A percentile compares a stretch with the other conserved stretches of the same genome.
Conservation (phyloP, 2,113 vertebrate genomes). For the Hystrix brachyura region DNA sequence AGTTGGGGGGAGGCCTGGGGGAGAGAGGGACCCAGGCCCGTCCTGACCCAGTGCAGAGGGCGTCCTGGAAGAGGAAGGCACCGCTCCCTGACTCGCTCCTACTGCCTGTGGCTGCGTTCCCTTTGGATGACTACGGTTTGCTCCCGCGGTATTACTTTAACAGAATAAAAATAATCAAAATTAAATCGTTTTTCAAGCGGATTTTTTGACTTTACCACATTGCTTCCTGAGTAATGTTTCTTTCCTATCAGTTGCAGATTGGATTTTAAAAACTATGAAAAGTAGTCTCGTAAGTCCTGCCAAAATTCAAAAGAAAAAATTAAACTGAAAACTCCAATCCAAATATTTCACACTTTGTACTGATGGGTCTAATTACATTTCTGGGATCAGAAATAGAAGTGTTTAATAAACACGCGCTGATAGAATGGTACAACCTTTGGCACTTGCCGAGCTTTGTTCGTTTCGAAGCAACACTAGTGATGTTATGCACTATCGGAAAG, state of each 20-base stretch:
- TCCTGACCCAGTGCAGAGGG: background rate
- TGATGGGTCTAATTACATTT: constrained; percentile 53
- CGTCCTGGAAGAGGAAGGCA: background rate
- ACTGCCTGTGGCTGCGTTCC: background rate
- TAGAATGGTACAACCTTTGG: background rate
- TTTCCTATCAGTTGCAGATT: constrained; percentile 36
- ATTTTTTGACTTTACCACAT: background rate
- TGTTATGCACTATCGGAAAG: background rate
- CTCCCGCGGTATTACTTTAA: background rate
- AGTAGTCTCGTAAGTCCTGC: constrained; percentile 22
- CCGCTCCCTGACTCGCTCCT: background rate
- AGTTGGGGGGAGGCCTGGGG: background rate
- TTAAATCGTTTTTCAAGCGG: constrained; percentile 41
- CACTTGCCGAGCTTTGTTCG: background rate
- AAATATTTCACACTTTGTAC: constrained; percentile 64
- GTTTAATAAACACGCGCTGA: constrained; percentile 11
- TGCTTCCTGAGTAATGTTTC: constrained; percentile 43
- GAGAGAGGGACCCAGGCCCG: no score
- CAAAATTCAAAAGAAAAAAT: background rate
- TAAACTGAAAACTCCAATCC: constrained; percentile 15
- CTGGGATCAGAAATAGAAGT: constrained; percentile 55
- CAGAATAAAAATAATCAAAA: constrained; percentile 42
- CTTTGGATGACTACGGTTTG: background rate
- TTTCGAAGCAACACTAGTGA: background rate
- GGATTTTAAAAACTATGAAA: constrained; percentile 52